Percentiles rank a stretch among this genome's conserved stretches.
Conservation (phyloP, 1,140 invertebrate genomes). For the Trichomalopsis sarcophagae region DNA sequence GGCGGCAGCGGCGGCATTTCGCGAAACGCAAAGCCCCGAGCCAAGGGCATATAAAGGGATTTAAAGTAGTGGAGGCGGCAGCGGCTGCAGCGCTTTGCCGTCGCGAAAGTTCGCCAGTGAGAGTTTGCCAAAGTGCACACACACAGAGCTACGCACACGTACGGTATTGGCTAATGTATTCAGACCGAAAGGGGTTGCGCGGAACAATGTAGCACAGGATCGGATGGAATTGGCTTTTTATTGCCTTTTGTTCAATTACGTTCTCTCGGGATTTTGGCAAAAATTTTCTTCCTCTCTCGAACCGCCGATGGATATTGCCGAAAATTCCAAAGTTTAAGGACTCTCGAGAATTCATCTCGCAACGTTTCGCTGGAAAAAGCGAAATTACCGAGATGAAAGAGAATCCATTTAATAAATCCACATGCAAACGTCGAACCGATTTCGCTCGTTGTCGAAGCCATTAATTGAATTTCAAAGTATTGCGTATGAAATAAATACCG, state of each 20-base stretch:
- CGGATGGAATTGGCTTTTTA: conserved; percentile 22
- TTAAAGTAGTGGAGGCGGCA: conserved; percentile 22
- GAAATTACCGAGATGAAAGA: no score
- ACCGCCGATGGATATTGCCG: neutral
- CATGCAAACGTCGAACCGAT: neutral
- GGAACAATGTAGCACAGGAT: neutral
- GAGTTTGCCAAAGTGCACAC: conserved; percentile 30
- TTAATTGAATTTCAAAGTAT: no score
- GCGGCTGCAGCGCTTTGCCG: conserved; percentile 29
- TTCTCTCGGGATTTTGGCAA: neutral
- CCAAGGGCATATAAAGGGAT: conserved; percentile 40
- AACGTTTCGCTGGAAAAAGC: neutral
- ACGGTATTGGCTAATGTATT: conserved; percentile 20
- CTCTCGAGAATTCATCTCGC: no score
- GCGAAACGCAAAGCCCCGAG: conserved; percentile 36
- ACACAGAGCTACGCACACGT: neutral
- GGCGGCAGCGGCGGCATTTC: conserved; percentile 26
- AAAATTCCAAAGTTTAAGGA: neutral
- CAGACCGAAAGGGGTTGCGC: conserved; percentile 2
- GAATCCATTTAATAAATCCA: no score
- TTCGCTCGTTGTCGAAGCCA: no score
- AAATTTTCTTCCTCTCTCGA: neutral
- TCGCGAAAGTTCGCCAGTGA: conserved; percentile 24
- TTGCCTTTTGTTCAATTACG: conserved; percentile 14
- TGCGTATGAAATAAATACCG: no score